Percentiles rank a stretch among this genome's conserved stretches.
phyloP scores from a whole-genome alignment of 2,888 invertebrate species.

The Eupeodes latifasciatus region DNA sequence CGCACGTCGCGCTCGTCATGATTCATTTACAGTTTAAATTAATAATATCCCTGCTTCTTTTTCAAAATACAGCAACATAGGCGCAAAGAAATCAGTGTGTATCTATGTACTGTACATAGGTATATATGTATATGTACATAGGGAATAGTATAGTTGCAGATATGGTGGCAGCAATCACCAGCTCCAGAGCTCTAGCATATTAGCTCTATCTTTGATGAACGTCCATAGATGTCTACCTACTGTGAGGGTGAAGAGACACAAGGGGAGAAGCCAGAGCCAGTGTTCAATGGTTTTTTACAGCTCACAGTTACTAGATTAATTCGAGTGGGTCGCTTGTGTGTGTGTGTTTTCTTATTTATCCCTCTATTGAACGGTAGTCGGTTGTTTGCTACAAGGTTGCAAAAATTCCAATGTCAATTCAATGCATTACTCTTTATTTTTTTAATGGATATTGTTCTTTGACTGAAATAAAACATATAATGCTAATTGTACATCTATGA shows the following conservation, averaged over 20 bases:
- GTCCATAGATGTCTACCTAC: conserved; percentile 44
- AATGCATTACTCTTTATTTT: too few species aligned
- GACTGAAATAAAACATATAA: too few species aligned
- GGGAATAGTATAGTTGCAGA: background rate
- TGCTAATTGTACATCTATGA: too few species aligned
- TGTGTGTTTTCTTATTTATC: background rate
- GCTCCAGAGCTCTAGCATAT: conserved; percentile 26
- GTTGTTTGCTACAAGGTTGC: conserved; percentile 26
- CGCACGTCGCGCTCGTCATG: conserved; percentile 67
- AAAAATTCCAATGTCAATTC: too few species aligned
- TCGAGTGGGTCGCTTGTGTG: conserved; percentile 43
- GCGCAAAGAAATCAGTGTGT: conserved; percentile 23
- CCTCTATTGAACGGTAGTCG: conserved; percentile 61
- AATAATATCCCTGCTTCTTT: conserved; percentile 72
- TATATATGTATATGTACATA: background rate
- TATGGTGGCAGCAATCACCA: conserved; percentile 16
- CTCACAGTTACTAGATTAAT: conserved; percentile 67
- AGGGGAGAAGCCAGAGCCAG: conserved; percentile 43
- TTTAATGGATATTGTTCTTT: too few species aligned
- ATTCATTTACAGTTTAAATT: conserved; percentile 75
- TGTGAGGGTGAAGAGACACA: background rate
- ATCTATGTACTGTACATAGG: conserved; percentile 47
- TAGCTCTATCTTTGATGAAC: conserved; percentile 71
- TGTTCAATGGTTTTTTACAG: conserved; percentile 61
- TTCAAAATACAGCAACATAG: conserved; percentile 37